A percentile compares a stretch with the other conserved stretches of the same genome.
phyloP scores from a whole-genome alignment of 2,113 vertebrate species.

The Amblyornis subalaris region DNA sequence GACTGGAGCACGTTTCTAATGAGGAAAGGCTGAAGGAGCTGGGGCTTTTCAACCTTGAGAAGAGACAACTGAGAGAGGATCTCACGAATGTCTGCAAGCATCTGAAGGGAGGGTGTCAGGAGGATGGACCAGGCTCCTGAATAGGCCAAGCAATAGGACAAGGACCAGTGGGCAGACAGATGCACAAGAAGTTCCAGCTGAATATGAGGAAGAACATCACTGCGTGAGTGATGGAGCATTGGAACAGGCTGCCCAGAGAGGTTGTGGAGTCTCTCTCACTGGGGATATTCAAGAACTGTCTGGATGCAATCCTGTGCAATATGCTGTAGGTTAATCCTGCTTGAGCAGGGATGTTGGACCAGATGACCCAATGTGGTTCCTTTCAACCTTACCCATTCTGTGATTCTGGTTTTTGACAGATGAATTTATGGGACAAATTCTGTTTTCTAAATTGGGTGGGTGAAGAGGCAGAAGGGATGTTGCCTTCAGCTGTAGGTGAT shows the following conservation, averaged over 20 bases:
- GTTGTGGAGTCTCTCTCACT: neutral
- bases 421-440: neutral
- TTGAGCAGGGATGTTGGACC: neutral
- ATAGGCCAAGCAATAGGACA: neutral
- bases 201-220: neutral
- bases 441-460: neutral
- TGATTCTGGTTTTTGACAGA: neutral
- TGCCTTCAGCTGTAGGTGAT: neutral
- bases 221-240: fast-evolving
- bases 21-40: neutral
- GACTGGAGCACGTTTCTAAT: neutral
- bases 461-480: fast-evolving
- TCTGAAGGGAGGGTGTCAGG: neutral
- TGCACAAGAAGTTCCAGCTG: neutral
- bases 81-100: neutral
- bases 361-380: neutral
- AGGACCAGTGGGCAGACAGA: neutral
- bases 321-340: neutral
- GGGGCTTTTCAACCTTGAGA: neutral
- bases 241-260: neutral
- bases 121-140: neutral
- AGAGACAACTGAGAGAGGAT: neutral
- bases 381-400: neutral
- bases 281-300: neutral
- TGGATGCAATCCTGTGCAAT: neutral